phyloP scores from a whole-genome alignment of 1,140 invertebrate genomes.

The Mercenaria mercenaria region DNA sequence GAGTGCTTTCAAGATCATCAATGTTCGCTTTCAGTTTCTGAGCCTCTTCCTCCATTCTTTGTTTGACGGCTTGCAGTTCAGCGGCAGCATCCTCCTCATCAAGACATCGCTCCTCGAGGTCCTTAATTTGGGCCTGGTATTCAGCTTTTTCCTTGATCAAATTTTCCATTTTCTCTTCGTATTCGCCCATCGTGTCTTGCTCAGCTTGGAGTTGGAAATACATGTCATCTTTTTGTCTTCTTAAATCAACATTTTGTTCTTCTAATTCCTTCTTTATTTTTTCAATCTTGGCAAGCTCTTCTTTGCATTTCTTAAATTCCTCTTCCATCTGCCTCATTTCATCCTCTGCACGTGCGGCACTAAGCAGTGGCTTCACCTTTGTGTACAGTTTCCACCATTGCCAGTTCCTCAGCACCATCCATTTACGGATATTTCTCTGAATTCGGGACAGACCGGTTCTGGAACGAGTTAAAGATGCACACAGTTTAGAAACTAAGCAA shows the following conservation, averaged over 20 bases:
- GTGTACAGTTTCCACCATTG: slow-evolving; percentile 99
- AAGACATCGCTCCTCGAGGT: slow-evolving; percentile 96
- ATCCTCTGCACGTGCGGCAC: slow-evolving; percentile 98
- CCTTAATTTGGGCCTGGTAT: slow-evolving; percentile 97
- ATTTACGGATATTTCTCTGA: slow-evolving; percentile 99
- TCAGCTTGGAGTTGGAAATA: slow-evolving; percentile 93
- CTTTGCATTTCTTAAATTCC: slow-evolving; percentile 96
- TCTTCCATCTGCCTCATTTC: slow-evolving; percentile 98
- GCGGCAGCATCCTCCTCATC: slow-evolving; percentile 98
- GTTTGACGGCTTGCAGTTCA: slow-evolving; percentile 95
- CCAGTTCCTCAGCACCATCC: slow-evolving; percentile 99
- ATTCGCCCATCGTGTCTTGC: slow-evolving; percentile 89
- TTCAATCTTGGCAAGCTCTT: slow-evolving; percentile 96
- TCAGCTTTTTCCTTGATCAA: slow-evolving; percentile 98
- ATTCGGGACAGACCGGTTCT: slow-evolving; percentile 97
- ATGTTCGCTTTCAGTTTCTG: slow-evolving; percentile 97
- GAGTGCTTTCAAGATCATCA: slow-evolving; percentile 95
- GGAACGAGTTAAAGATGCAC: too few relatives aligned
- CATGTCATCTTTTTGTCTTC: slow-evolving; percentile 96
- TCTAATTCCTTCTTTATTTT: slow-evolving; percentile 98
- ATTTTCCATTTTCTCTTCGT: slow-evolving; percentile 96
- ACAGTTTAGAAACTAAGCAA: too few relatives aligned
- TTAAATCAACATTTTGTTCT: slow-evolving; percentile 92
- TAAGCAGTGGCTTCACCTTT: slow-evolving; percentile 98
- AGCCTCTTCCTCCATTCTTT: slow-evolving; percentile 97